Base-by-base conservation (phyloP, 2,113 vertebrate genomes). In the Hirundichthys speculiger region DNA sequence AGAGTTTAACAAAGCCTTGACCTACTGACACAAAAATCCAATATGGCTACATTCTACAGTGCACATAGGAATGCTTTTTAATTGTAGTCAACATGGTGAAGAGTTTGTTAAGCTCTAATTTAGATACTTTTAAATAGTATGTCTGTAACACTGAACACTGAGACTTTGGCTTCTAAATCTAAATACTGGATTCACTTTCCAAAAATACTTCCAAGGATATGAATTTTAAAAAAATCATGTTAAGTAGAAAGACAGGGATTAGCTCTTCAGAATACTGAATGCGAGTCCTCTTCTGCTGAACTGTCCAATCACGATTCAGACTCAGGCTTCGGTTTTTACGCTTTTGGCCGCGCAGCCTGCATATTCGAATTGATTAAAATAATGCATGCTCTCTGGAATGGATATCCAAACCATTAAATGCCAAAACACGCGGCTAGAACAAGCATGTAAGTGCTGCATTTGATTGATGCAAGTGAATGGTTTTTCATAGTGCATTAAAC, bases 361-460 rank as follows among this genome's bases (percentile, higher is more conserved):
- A 91, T 91, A 91, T 90, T 86, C 69, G 86, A 90, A 89, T 89
- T 91, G 90, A 91, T 91, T 88, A 89, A 90, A 87, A 89, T 72
- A 82, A 89, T 82, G 82, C 83, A 83, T 86, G 82, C 73, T 86
- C 77, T 78, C 83, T 85, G 87, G 82, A 84, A 80, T 88, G 88
- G 83, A 80, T 67, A 71, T 60, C 80, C 79, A 84, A 65, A 82
- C 85, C 77, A 74, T 76, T 22, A 53, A 82, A 88, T 75, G 79
- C 84, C 82, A 77, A 89, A 85, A 88, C 47, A 83, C 83, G 89
- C 89, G 90, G 88, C 83, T 85, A 84, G 69, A 88, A 88, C 70
- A 86, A 87, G 83, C 84, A 83, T 88, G 77, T 90, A 91, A 92
- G 90, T 91, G 89, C 91, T 92, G 86, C 82, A 81, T 89, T 89